Conservation (phyloP, 2,888 invertebrate species). For the Gasteruption jaculator region DNA sequence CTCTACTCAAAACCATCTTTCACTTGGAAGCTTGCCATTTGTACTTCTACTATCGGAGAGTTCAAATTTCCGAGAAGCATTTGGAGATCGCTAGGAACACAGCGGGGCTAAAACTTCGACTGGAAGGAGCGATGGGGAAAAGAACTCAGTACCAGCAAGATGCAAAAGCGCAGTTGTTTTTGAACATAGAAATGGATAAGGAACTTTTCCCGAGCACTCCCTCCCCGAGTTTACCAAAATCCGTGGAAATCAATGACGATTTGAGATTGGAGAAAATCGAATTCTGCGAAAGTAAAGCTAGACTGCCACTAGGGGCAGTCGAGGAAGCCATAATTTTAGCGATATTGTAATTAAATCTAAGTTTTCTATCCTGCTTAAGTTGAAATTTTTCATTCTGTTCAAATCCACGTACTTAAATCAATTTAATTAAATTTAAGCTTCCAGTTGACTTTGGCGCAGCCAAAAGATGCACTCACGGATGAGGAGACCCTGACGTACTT, state of each 20-base stretch:
- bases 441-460: constrained; percentile 69
- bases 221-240: constrained; percentile 57
- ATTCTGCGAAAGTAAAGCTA: constrained; percentile 61
- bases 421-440: constrained; percentile 43
- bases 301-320: constrained; percentile 59
- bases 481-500: constrained; percentile 84
- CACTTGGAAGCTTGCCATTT: constrained; percentile 63
- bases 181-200: constrained; percentile 60
- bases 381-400: neutral
- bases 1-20: constrained; percentile 47
- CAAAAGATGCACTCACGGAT: constrained; percentile 71
- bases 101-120: constrained; percentile 64
- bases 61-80: constrained; percentile 66
- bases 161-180: constrained; percentile 75
- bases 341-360: constrained; percentile 60
- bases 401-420: neutral
- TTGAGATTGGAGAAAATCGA: constrained; percentile 75
- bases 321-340: constrained; percentile 78
- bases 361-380: neutral
- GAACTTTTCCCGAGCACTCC: constrained; percentile 50
- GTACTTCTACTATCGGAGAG: constrained; percentile 70
- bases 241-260: constrained; percentile 79
- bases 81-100: constrained; percentile 62
- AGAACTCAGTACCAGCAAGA: constrained; percentile 85
- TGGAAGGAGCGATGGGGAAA: constrained; percentile 79